These are phyloP conservation scores for Hipparchia sbordonii DNA, from an alignment of 2,888 invertebrate genomes.

Conservation along the genomic window DNA sequence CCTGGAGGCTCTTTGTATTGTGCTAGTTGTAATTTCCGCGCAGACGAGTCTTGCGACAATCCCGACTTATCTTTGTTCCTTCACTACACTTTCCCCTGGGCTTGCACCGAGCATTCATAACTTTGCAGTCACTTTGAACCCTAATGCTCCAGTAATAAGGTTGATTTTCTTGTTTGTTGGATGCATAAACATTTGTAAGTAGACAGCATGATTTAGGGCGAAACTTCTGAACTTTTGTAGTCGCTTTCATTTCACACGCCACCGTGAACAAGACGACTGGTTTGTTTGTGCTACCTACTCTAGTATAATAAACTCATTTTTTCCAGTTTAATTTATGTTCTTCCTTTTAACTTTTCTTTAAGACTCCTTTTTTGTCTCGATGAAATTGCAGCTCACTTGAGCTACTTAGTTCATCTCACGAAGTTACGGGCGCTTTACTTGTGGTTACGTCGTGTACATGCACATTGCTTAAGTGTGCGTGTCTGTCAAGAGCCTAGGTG, in stretches of 20 bases:
- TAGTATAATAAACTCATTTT: slow-evolving; percentile 43
- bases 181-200: slow-evolving; percentile 41
- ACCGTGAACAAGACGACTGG: slow-evolving; percentile 55
- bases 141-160: slow-evolving; percentile 43
- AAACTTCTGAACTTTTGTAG: slow-evolving; percentile 73
- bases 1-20: slow-evolving; percentile 63
- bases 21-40: slow-evolving; percentile 73
- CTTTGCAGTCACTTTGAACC: slow-evolving; percentile 41
- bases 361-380: slow-evolving; percentile 26
- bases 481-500: too few relatives aligned
- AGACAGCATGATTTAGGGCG: slow-evolving; percentile 66
- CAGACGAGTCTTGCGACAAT: slow-evolving; percentile 72
- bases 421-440: too few relatives aligned
- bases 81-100: slow-evolving; percentile 79
- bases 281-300: slow-evolving; percentile 53
- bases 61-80: slow-evolving; percentile 78
- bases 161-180: slow-evolving; percentile 36
- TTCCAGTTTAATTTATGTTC: slow-evolving; percentile 45
- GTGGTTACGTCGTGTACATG: too few relatives aligned
- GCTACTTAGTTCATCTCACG: too few relatives aligned
- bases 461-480: too few relatives aligned
- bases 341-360: slow-evolving; percentile 31
- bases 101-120: slow-evolving; percentile 48
- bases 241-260: slow-evolving; percentile 73
- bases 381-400: slow-evolving; percentile 1